Percentiles rank a stretch among this genome's conserved stretches.
Conservation (phyloP, 2,113 vertebrate species). For the Muscicapa adusta region DNA sequence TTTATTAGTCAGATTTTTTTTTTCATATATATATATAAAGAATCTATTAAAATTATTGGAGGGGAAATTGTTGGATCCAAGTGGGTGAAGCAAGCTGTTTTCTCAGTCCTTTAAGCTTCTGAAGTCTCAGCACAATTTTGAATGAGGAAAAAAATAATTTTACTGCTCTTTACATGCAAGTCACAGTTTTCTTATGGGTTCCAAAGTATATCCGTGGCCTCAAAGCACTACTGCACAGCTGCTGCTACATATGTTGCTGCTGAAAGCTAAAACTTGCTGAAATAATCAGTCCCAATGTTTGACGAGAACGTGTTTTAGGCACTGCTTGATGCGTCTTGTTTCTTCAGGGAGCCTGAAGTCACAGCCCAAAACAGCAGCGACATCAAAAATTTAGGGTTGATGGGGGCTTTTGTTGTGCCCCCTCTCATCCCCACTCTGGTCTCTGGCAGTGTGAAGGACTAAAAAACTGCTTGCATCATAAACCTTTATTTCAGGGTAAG, state of each 20-base stretch:
- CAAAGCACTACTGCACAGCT: conserved; percentile 62
- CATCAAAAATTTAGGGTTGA: conserved; percentile 5
- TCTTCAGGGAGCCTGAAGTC: conserved; percentile 56
- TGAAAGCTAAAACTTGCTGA: conserved; percentile 72
- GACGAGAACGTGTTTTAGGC: conserved; percentile 50
- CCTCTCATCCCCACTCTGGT: not conserved
- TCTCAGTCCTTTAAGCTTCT: conserved; percentile 34
- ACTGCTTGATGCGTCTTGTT: conserved; percentile 44
- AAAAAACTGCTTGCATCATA: conserved; percentile 1
- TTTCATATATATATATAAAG: not conserved
- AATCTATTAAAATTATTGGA: not conserved
- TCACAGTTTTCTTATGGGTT: conserved; percentile 63
- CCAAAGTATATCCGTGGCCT: conserved; percentile 43
- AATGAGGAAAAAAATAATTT: conserved; percentile 13
- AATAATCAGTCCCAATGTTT: conserved; percentile 63
- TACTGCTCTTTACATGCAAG: conserved; percentile 50
- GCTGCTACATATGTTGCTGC: conserved; percentile 58
- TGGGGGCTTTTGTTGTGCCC: not conserved
- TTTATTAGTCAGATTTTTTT: not conserved
- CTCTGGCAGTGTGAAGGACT: not conserved
- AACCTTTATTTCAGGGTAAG: conserved; percentile 28
- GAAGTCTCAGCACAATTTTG: conserved; percentile 57
- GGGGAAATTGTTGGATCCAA: not conserved
- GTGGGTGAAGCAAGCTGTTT: not conserved
- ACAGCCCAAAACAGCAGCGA: not conserved